phyloP scores from a whole-genome alignment of 2,113 vertebrate genomes.

The Choloepus hoffmanni region DNA sequence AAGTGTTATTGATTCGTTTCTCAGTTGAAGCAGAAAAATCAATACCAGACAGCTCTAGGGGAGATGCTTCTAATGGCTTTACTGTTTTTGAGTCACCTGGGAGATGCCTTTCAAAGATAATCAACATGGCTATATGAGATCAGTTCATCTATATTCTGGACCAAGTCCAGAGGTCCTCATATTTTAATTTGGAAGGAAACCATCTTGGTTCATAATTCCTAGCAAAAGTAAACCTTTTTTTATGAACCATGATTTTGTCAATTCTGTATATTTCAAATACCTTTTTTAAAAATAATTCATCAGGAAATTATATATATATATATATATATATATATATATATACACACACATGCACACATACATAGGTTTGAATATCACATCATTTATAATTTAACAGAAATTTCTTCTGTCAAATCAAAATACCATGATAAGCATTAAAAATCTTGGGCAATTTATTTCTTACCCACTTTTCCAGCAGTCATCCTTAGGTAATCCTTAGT shows the following conservation, averaged over 20 bases:
- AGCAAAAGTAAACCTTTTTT: background rate
- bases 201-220: background rate
- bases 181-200: constrained; percentile 30
- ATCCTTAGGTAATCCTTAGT: background rate
- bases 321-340: too few species aligned
- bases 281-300: background rate
- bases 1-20: constrained; percentile 69
- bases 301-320: background rate
- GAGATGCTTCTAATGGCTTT: constrained; percentile 69
- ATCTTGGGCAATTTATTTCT: background rate
- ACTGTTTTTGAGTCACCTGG: constrained; percentile 60
- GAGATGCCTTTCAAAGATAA: constrained; percentile 62
- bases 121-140: constrained; percentile 35
- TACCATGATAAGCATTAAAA: background rate
- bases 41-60: constrained; percentile 64
- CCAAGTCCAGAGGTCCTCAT: background rate
- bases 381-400: background rate
- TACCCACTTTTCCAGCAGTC: background rate
- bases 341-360: too few species aligned
- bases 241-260: background rate
- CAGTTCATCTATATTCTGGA: background rate
- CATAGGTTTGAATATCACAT: background rate
- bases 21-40: constrained; percentile 72
- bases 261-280: background rate
- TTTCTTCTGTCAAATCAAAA: background rate